Base-by-base conservation (phyloP, 2,797 vertebrate species). In the Myripristis jacobus region DNA sequence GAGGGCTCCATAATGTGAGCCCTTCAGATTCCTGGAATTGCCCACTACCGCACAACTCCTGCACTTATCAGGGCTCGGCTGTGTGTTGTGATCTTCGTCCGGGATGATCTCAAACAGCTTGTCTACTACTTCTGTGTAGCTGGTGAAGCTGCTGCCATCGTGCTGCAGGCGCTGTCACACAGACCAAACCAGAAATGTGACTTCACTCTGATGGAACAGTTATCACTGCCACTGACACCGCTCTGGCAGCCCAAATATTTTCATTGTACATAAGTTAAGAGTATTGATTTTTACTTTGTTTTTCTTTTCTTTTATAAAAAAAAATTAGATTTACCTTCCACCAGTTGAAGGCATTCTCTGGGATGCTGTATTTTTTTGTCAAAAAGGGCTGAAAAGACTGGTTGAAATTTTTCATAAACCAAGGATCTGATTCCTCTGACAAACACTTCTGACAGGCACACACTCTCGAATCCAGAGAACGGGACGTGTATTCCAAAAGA, bases 41-140 rank as follows among this genome's bases (percentile, higher is more conserved):
- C 89, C 87, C 54, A 90, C 87, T 24, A 90, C 81, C 9, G 87
- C 72, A 50, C 87, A 90, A 7, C 19, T 76, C 68, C 59, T 69
- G 66, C 79, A 85, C 38, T 10, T 47, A 0, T 55, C 31, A 13
- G 54, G 21, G 0, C 24, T 52, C 43, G n/a, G 6, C 4, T 48
- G 22, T 18, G 1, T 2, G 18, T 69, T 0, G 13, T 36, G 10
- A 11, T 74, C 57, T n/a, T 0, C n/a, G 0, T 43, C 0, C 1
- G 85, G 72, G n/a, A 87, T 34, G 0, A 46, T 34, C 48, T 80
- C 2, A 53, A 85, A 79, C 21, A 89, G 6, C 0, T 1, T 21
- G 0, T 21, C 2, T 21, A 74, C 46, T 13, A 16, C 63, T 34
- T 0, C 0, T 3, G 1, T 57, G 19, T 59, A 89, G 29, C 0